Conservation (phyloP, 2,888 invertebrate genomes). For the Cosmorhoe ocellata region DNA sequence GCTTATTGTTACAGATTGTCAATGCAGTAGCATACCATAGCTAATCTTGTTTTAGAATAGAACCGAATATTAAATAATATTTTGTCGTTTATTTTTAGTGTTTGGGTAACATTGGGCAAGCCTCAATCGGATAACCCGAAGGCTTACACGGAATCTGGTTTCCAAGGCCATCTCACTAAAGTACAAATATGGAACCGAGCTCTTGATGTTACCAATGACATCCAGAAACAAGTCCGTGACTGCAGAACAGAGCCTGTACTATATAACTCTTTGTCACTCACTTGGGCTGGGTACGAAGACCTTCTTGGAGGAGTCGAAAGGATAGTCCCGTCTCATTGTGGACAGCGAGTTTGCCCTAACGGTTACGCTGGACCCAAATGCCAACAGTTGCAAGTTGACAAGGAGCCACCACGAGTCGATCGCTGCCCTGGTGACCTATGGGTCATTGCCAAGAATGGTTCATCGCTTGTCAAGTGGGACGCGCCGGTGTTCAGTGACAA, state of each 20-base stretch:
- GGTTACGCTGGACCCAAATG: conserved; percentile 94
- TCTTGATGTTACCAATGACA: conserved; percentile 94
- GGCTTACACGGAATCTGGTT: conserved; percentile 93
- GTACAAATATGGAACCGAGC: conserved; percentile 97
- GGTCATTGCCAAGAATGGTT: conserved; percentile 96
- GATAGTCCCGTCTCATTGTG: conserved; percentile 95
- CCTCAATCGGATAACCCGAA: conserved; percentile 92
- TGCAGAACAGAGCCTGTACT: conserved; percentile 96
- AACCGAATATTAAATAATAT: neutral
- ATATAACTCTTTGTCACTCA: conserved; percentile 91
- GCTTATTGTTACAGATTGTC: neutral
- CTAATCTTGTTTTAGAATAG: neutral
- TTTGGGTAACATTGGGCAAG: conserved; percentile 96
- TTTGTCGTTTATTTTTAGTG: conserved; percentile 82
- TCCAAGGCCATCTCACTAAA: conserved; percentile 97
- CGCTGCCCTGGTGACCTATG: conserved; percentile 97
- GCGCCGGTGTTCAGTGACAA: conserved; percentile 96
- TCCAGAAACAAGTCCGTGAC: conserved; percentile 96
- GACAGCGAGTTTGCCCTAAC: conserved; percentile 93
- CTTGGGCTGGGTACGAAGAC: conserved; percentile 97
- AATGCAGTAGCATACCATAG: neutral
- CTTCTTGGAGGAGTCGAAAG: conserved; percentile 94
- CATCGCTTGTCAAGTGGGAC: conserved; percentile 95
- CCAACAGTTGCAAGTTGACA: conserved; percentile 91
- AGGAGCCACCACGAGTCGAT: conserved; percentile 92